phyloP scores from a whole-genome alignment of 2,113 vertebrate species.

The Heterochromis multidens region DNA sequence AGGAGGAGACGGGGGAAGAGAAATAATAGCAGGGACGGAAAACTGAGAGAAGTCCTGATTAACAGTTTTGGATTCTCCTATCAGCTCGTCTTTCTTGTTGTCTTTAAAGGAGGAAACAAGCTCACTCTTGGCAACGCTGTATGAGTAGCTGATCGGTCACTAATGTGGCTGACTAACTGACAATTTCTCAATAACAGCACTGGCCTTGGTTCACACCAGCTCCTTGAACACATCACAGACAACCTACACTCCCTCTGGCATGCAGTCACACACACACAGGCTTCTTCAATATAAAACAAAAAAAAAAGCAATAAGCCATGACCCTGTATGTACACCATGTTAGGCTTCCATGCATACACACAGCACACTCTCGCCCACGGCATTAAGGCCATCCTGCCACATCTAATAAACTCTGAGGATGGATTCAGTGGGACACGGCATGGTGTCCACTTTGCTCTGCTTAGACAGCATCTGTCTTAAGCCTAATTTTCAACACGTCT shows the following conservation, averaged over 20 bases:
- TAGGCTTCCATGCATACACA: not conserved
- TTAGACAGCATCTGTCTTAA: constrained; percentile 59
- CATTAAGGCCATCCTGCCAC: constrained; percentile 73
- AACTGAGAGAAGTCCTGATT: constrained; percentile 1
- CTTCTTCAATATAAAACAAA: not conserved
- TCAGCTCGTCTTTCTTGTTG: not conserved
- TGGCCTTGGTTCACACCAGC: constrained; percentile 27
- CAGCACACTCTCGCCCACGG: constrained; percentile 26
- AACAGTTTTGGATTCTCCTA: constrained; percentile 29
- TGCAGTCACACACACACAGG: not conserved
- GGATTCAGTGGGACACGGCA: constrained; percentile 64
- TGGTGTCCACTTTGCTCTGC: constrained; percentile 59
- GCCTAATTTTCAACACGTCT: constrained; percentile 52
- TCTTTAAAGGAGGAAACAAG: constrained; percentile 28
- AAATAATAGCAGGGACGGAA: not conserved
- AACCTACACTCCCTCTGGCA: constrained; percentile 53
- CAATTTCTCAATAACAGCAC: constrained; percentile 34
- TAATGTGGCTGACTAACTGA: constrained; percentile 50
- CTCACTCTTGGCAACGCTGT: not conserved
- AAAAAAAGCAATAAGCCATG: not conserved
- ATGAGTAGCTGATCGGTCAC: constrained; percentile 22
- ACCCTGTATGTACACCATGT: not conserved
- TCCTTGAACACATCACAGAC: constrained; percentile 33
- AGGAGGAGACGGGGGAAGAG: not conserved
- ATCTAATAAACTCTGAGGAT: constrained; percentile 65